phyloP scores from a whole-genome alignment of 2,888 invertebrate genomes.

The Limnephilus rhombicus region DNA sequence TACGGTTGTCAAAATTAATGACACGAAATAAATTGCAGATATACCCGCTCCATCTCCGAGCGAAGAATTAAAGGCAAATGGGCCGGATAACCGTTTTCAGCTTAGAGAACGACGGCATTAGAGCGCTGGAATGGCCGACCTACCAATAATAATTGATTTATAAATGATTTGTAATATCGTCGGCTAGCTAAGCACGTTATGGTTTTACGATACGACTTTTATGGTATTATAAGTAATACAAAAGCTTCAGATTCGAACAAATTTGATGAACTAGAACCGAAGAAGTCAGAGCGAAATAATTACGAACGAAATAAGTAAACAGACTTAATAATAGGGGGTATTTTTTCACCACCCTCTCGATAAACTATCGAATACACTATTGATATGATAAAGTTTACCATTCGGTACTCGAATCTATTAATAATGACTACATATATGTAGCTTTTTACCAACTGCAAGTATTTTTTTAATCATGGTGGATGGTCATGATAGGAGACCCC shows the following conservation, averaged over 20 bases:
- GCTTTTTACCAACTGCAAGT: too few species aligned
- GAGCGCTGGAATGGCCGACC: neutral
- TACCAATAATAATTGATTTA: conserved; percentile 1
- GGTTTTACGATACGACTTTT: neutral
- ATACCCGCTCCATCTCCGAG: conserved; percentile 43
- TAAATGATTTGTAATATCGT: neutral
- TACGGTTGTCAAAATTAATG: conserved; percentile 61
- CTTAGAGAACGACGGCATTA: neutral
- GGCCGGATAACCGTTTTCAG: conserved; percentile 7
- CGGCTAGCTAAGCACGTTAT: neutral
- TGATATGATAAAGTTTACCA: too few species aligned
- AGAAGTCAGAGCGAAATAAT: too few species aligned
- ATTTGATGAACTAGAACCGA: too few species aligned
- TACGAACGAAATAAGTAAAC: too few species aligned
- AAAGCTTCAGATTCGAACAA: neutral
- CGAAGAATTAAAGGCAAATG: conserved; percentile 30
- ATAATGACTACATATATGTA: too few species aligned
- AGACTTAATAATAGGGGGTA: too few species aligned
- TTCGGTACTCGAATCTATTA: too few species aligned
- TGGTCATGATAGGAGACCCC: too few species aligned
- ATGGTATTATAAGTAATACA: neutral
- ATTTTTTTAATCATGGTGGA: too few species aligned
- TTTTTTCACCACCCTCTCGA: too few species aligned
- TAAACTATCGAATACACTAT: too few species aligned
- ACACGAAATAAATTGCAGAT: conserved; percentile 60